These are phyloP conservation scores for Odontomachus brunneus DNA, from an alignment of 1,140 invertebrate species.

Conservation along the genomic window DNA sequence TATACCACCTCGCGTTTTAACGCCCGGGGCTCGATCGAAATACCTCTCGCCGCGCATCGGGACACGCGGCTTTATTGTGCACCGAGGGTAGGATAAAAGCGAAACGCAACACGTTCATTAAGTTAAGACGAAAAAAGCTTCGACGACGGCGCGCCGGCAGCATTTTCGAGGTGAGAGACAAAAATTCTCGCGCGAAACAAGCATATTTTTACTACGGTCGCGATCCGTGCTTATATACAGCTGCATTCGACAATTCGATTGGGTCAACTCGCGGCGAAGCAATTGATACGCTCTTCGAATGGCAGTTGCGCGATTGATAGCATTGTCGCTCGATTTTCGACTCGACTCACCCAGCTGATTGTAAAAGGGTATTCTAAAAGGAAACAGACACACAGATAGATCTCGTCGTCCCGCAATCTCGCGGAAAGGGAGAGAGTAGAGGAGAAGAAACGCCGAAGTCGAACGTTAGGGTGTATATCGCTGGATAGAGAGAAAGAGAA, in stretches of 20 bases:
- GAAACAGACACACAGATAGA: no score
- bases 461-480: background rate
- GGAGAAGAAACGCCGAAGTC: constrained; percentile 6
- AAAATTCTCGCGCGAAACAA: background rate
- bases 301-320: no score
- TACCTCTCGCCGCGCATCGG: background rate
- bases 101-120: background rate
- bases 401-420: background rate
- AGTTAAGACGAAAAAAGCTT: constrained; percentile 33
- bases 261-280: background rate
- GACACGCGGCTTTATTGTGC: background rate
- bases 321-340: no score
- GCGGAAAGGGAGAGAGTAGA: no score
- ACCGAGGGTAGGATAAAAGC: background rate
- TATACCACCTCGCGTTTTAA: constrained; percentile 7
- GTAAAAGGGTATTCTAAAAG: no score
- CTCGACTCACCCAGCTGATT: no score
- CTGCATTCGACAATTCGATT: constrained; percentile 1
- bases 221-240: background rate
- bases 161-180: constrained; percentile 9
- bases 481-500: background rate
- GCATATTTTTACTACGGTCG: constrained; percentile 8
- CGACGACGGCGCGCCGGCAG: background rate
- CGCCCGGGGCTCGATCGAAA: background rate
- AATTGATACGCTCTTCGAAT: background rate